Percentiles rank a stretch among this genome's conserved stretches.
Evolutionary conservation across 1,140 invertebrate genomes (phyloP).

Genomic region (Drosophila takahashii): DNA sequence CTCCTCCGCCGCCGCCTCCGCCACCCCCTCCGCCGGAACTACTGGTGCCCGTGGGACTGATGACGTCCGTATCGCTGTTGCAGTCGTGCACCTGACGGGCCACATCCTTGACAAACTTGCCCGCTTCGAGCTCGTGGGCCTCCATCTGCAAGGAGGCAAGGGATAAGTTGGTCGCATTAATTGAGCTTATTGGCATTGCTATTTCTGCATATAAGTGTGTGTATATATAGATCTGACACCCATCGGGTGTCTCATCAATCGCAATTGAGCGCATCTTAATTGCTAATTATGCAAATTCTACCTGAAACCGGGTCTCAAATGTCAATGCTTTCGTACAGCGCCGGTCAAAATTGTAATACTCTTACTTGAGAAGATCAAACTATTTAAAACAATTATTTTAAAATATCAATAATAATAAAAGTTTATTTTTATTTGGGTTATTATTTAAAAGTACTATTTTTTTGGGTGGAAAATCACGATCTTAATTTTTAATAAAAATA

Average conservation of each 20-base stretch:
- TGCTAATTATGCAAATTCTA: conserved; percentile 43
- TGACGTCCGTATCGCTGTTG: conserved; percentile 81
- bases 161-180: not conserved
- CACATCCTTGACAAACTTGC: conserved; percentile 77
- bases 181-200: not conserved
- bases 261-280: conserved; percentile 40
- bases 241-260: conserved; percentile 22
- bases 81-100: conserved; percentile 64
- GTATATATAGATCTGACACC: not conserved
- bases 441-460: no score
- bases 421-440: no score
- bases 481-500: no score
- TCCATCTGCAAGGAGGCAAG: conserved; percentile 78
- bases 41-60: conserved; percentile 79
- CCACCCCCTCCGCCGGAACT: conserved; percentile 73
- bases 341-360: not conserved
- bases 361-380: no score
- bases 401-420: no score
- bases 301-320: conserved; percentile 12
- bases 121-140: conserved; percentile 63
- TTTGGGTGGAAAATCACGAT: no score
- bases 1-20: conserved; percentile 20
- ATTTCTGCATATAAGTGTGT: not conserved
- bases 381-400: no score
- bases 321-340: conserved; percentile 20